Evolutionary conservation across 1,140 invertebrate genomes (phyloP), one percentile per base, ranked within the genome.

Genomic region (Drosophila fuyamai): DNA sequence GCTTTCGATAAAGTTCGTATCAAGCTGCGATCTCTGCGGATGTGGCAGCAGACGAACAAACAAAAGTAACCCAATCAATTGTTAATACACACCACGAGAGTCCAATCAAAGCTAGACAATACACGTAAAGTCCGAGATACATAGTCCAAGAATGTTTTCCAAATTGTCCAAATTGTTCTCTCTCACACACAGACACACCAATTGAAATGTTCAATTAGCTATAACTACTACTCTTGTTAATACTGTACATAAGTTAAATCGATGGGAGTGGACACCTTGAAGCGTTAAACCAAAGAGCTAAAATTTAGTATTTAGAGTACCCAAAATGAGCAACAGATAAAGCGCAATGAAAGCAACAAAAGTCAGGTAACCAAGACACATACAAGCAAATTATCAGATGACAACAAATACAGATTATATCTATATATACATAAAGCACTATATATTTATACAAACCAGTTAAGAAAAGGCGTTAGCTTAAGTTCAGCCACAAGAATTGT

Each of bases 291-390:
- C 77, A 84, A 84, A 84, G 81, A 84, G 60, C 68, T 68, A 82
- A 71, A 44, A 50, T 51, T 23, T 76, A 86, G 66, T 62, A 55
- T 59, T 40, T 59, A 41, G 32, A 56, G 16, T 60, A 46, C 35
- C 55, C 54, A 61, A 58, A 43, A 56, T 41, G 57, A 66, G 57
- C 57, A 46, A 40, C 46, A 35, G 59, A 62, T 43, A 63, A 61
- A 77, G 59, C 74, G 63, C 79, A 82, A 81, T 77, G 57, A 81
- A 75, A 78, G 62, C 70, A 77, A 75, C 82, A 85, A 78, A 85
- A 79, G 81, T 88, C 83, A 85, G 82, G 82, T 88, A 86, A 81
- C 50, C 72, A 57, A 82, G 70, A 82, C 58, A 78, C 70, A 75
- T 62, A 84, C 61, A 60, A 76, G 48, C 65, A 80, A 72, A 81